Base-by-base conservation (phyloP, 2,113 vertebrate genomes). In the Mola mola region DNA sequence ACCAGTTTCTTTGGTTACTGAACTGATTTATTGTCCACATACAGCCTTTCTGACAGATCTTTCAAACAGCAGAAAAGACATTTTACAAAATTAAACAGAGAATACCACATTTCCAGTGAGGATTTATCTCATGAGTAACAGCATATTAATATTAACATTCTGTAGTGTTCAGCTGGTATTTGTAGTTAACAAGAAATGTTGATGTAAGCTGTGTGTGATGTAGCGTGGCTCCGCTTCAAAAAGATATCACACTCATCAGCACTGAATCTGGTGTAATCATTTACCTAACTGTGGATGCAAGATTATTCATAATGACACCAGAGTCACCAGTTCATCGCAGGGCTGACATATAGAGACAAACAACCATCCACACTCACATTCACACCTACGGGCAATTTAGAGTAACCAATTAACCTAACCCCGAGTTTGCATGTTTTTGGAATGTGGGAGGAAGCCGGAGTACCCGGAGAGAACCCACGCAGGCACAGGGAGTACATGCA, bases 211-310 rank as follows among this genome's bases (percentile, higher is more conserved):
- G 43, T 41, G 62, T 59, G 37, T 49, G 6, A 17, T 57, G 60
- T 58, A 34, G 42, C 10, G 62, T 48, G 67, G 52, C 60, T 34
- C 15, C 1, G 8, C 47, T 75, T 33, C 16, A 57, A 50, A 57
- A 55, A 63, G 42, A 69, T 66, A 82, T 70, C 64, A 62, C 53
- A 55, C 16, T 24, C 36, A 74, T 88, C 88, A 88, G 85, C 85
- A 65, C 56, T 58, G 57, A 37, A 40, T 24, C 41, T 36, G 0
- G 12, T 31, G 25, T 49, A 86, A 89, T 84, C 63, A 87, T 87
- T 87, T 20, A 78, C 79, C 29, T 2, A 2, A 66, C 8, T 51
- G 71, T 50, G 26, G 75, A 69, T 72, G 51, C 61, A 42, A 63
- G 13, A 63, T 33, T 43, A 13, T 22, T 47, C 16, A 42, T 6